Evolutionary conservation across 2,113 vertebrate species (phyloP).

Genomic region (Xerus inauris): DNA sequence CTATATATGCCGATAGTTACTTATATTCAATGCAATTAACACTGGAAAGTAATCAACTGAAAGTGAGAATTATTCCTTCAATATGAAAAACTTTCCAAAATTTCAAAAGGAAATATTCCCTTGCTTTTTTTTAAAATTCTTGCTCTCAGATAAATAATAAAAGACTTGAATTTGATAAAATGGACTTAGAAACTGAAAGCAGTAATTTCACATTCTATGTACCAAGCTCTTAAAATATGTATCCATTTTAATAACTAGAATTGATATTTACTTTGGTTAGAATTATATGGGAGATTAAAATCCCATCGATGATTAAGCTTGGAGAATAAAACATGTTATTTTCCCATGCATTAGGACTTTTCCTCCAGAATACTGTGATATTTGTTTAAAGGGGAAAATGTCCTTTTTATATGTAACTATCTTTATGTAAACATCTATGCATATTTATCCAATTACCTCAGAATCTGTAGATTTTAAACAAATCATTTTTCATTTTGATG

Average conservation of each 20-base stretch:
- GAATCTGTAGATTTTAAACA: neutral
- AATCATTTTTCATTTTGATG: neutral
- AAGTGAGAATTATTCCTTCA: slow-evolving; percentile 17
- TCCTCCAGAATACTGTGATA: neutral
- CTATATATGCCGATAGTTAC: neutral
- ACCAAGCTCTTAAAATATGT: neutral
- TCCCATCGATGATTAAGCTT: slow-evolving; percentile 16
- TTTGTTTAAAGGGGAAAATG: neutral
- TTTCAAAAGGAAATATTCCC: slow-evolving; percentile 19
- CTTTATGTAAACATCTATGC: neutral
- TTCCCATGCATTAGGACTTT: neutral
- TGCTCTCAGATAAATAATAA: neutral
- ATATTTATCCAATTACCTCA: neutral
- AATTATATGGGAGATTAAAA: neutral
- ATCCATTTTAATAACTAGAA: neutral
- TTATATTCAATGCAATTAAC: neutral
- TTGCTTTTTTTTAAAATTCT: neutral
- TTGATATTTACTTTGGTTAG: neutral
- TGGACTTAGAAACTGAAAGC: neutral
- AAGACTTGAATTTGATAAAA: slow-evolving; percentile 8
- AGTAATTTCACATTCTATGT: neutral
- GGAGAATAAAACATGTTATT: slow-evolving; percentile 20
- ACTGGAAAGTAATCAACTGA: neutral
- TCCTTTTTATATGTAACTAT: neutral
- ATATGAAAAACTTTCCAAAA: neutral